These are phyloP conservation scores for Etheostoma nigrum DNA, from an alignment of 2,797 vertebrate genomes.

Conservation along the genomic window DNA sequence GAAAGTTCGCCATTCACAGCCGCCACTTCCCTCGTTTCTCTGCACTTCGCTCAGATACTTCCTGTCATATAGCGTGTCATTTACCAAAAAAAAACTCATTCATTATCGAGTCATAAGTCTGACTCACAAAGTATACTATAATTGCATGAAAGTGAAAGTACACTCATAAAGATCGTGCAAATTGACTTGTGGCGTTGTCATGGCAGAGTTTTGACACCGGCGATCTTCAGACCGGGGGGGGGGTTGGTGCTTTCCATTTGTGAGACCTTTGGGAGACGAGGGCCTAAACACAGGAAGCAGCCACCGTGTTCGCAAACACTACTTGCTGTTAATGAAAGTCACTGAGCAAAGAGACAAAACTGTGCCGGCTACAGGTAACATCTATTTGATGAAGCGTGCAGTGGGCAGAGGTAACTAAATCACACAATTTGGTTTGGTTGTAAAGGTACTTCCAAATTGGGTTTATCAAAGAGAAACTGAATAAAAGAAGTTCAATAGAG, in stretches of 20 bases:
- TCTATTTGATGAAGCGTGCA: constrained; percentile 31
- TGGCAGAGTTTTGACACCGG: neutral
- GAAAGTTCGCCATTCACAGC: too few species aligned
- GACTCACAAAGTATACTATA: too few species aligned
- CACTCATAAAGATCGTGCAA: too few species aligned
- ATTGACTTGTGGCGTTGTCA: too few species aligned
- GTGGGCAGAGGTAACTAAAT: constrained; percentile 26
- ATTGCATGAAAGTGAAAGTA: too few species aligned
- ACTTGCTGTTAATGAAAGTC: constrained; percentile 43
- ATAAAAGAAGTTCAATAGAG: neutral
- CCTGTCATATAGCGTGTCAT: too few species aligned
- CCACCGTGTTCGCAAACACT: constrained; percentile 33
- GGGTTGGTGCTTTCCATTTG: constrained; percentile 1
- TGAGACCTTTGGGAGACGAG: neutral
- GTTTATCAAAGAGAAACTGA: constrained; percentile 29
- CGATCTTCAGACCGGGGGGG: constrained; percentile 31
- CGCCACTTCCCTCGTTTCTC: too few species aligned
- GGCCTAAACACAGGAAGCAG: constrained; percentile 40
- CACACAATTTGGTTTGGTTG: constrained; percentile 13
- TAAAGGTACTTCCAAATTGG: constrained; percentile 8
- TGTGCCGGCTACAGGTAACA: constrained; percentile 37
- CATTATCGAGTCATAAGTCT: too few species aligned
- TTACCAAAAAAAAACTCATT: too few species aligned
- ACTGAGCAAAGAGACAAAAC: constrained; percentile 49
- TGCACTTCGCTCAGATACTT: too few species aligned